Conservation (phyloP, 35 echinoderm and acorn worm genomes). For the Apostichopus japonicus region DNA sequence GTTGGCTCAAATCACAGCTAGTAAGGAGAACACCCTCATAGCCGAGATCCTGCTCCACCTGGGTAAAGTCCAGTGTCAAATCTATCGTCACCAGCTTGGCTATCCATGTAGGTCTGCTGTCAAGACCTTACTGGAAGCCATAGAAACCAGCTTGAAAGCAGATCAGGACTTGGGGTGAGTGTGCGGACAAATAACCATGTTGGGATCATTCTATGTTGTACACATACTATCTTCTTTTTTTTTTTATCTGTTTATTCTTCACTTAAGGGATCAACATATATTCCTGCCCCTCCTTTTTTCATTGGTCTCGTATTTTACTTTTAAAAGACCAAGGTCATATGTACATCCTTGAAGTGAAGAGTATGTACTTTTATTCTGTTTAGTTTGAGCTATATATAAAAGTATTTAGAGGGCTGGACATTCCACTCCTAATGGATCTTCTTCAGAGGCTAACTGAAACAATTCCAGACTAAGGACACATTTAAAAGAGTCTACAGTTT, state of each 20-base stretch:
- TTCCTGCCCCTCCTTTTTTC: not conserved
- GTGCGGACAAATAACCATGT: not conserved
- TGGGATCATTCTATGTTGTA: too few relatives aligned
- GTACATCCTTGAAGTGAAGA: too few relatives aligned
- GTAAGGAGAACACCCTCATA: conserved; percentile 62
- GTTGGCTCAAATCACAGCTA: conserved; percentile 67
- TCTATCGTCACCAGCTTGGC: conserved; percentile 51
- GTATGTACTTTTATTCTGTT: too few relatives aligned
- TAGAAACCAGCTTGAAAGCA: conserved; percentile 67
- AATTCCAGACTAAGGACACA: too few relatives aligned
- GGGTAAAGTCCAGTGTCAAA: conserved; percentile 90
- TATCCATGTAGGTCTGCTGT: conserved; percentile 67
- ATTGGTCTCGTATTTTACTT: too few relatives aligned
- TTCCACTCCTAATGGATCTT: too few relatives aligned
- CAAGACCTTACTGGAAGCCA: conserved; percentile 77
- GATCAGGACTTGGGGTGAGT: conserved; percentile 93
- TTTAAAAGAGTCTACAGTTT: too few relatives aligned
- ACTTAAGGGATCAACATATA: not conserved
- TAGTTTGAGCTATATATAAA: too few relatives aligned
- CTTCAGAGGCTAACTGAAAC: too few relatives aligned
- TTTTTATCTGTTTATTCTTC: not conserved
- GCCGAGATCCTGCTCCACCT: conserved; percentile 85
- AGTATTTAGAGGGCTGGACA: too few relatives aligned
- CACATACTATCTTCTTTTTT: not conserved
- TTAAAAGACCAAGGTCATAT: too few relatives aligned